Conservation (phyloP, 1,140 invertebrate species). For the Papilio glaucus region DNA sequence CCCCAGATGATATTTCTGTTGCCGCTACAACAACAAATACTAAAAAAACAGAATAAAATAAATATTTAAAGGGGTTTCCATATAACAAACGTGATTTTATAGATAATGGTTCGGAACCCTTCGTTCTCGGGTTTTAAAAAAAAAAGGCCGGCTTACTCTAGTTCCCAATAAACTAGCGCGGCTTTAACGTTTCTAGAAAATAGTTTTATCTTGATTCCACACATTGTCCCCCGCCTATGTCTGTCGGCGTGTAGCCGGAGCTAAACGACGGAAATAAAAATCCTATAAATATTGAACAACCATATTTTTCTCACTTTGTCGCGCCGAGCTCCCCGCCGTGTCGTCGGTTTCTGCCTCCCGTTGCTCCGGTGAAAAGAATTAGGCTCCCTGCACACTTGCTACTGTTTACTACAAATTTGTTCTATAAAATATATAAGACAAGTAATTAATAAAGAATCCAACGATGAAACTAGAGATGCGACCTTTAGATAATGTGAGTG, state of each 20-base stretch:
- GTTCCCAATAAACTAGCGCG: constrained; percentile 7
- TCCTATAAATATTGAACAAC: constrained; percentile 82
- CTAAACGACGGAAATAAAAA: constrained; percentile 81
- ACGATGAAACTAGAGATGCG: too few relatives aligned
- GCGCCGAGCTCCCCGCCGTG: constrained; percentile 56
- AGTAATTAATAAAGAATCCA: too few relatives aligned
- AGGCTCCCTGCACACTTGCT: constrained; percentile 41
- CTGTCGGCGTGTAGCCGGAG: constrained; percentile 65
- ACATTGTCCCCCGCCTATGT: constrained; percentile 49
- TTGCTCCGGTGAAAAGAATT: constrained; percentile 43
- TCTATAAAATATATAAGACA: too few relatives aligned
- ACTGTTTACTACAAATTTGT: background rate
- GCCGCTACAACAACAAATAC: too few relatives aligned
- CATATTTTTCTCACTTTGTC: constrained; percentile 82
- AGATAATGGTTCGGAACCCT: too few relatives aligned
- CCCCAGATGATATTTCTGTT: too few relatives aligned
- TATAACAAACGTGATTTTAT: too few relatives aligned
- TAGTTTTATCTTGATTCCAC: constrained; percentile 45
- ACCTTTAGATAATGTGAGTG: too few relatives aligned
- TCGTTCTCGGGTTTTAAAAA: too few relatives aligned
- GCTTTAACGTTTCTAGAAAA: constrained; percentile 34
- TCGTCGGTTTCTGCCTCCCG: constrained; percentile 54
- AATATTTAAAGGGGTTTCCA: too few relatives aligned
- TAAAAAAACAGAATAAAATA: too few relatives aligned
- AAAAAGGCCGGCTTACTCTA: background rate